phyloP scores from a whole-genome alignment of 1,140 invertebrate genomes.

The Frieseomelitta varia region DNA sequence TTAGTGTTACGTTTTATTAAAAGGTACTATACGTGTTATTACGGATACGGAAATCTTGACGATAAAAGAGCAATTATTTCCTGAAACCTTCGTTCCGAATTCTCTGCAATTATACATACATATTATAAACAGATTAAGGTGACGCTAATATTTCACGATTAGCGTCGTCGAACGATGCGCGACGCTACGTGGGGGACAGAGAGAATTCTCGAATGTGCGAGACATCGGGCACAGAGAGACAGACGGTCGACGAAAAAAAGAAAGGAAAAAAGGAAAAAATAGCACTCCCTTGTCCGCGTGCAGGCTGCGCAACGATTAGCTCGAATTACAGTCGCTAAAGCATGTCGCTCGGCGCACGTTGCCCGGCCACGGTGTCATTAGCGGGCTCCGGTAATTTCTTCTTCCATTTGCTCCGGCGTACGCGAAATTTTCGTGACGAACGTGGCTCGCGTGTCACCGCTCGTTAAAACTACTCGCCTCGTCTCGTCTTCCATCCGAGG shows the following conservation, averaged over 20 bases:
- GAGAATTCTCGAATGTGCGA: no score
- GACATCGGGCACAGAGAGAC: not conserved
- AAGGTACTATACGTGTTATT: not conserved
- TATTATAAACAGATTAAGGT: not conserved
- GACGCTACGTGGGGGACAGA: not conserved
- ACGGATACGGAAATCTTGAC: not conserved
- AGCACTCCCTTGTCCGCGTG: not conserved
- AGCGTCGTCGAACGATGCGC: not conserved
- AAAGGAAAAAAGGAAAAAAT: not conserved
- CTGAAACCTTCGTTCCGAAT: not conserved
- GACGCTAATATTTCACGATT: not conserved
- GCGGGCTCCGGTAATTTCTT: conserved; percentile 25
- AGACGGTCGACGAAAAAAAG: not conserved
- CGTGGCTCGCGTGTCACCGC: conserved; percentile 31
- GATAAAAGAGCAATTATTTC: not conserved
- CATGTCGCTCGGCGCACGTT: not conserved
- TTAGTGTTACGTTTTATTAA: not conserved
- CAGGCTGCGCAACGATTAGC: not conserved
- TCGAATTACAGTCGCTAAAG: not conserved
- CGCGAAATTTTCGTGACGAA: conserved; percentile 40
- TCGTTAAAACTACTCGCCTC: conserved; percentile 29
- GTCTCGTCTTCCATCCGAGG: conserved; percentile 3
- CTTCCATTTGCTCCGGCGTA: conserved; percentile 27
- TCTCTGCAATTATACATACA: not conserved
- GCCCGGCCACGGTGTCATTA: conserved; percentile 11